Evolutionary conservation across 23 tunicate genomes (phyloP), one percentile per base, ranked within the genome.

Genomic region (Diplosoma virens): DNA sequence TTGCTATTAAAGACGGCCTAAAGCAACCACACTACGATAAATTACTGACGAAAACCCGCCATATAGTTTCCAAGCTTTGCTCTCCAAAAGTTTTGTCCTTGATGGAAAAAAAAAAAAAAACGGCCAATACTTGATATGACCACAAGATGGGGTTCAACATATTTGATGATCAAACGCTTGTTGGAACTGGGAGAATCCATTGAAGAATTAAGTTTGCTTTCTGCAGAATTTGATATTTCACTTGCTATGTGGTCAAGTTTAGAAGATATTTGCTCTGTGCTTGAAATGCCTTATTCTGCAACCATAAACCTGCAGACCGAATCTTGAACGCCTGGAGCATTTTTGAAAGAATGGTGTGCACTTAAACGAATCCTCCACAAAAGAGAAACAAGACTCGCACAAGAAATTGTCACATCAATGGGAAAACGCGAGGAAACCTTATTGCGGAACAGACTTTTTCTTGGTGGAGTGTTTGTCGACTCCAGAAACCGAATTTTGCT

Each of bases 341-440:
- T 68, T 35, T 33, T 68, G 56, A 68, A 68, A 35, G 75, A 68
- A 21, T 68, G 75, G 23, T 68, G 75, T 24, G 58, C 58, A 33
- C 58, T 68, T 11, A 68, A 68, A 68, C 75, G 75, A 33, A 68
- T 35, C 58, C 58, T 68, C 23, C 58, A 35, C 58, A 68, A 35
- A 68, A 68, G 16, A 68, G 75, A 68, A 68, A 68, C 56, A 33
- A 68, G 75, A 68, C 75, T 68, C 58, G 58, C 75, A 9, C 75
- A 35, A 68, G 75, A 68, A 68, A 68, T 68, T 68, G 58, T 68
- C 58, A 33, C 58, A 68, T 68, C 75, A 33, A 68, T 68, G 58
- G 58, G 36, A 68, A 68, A 68, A 23, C 71, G 71, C 46, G 46
- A 65, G 46, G 46, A 23, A 26, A 26, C 71, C 20, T 65, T 65